A percentile compares a stretch with the other conserved stretches of the same genome.
Evolutionary conservation across 2,888 invertebrate species (phyloP).

Genomic region (Siphonodentalium dalli): DNA sequence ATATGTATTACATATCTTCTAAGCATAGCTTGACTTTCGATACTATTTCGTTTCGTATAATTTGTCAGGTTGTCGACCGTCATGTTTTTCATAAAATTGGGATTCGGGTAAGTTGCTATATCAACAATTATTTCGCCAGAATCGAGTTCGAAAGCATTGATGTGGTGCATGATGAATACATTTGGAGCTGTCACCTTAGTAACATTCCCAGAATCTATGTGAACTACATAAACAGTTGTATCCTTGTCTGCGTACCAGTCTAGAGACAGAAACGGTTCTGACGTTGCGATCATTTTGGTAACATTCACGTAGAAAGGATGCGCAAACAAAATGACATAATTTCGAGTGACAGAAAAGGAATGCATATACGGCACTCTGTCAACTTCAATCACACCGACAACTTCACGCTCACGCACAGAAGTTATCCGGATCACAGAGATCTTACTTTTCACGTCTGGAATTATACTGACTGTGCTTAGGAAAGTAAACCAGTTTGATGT

Average conservation of each 20-base stretch:
- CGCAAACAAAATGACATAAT: constrained; percentile 52
- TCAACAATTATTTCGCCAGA: constrained; percentile 42
- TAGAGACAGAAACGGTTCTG: constrained; percentile 46
- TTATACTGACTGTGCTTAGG: constrained; percentile 44
- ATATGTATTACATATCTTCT: constrained; percentile 47
- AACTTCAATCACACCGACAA: constrained; percentile 45
- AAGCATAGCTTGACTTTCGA: constrained; percentile 39
- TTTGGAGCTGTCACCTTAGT: constrained; percentile 35
- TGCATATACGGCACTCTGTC: constrained; percentile 59
- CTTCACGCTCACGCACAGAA: constrained; percentile 38
- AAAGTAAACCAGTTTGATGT: constrained; percentile 46
- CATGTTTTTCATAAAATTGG: constrained; percentile 45
- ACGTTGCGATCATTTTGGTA: constrained; percentile 41
- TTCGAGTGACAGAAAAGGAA: constrained; percentile 51
- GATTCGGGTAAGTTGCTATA: constrained; percentile 46
- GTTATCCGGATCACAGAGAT: constrained; percentile 47
- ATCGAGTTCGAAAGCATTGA: constrained; percentile 52
- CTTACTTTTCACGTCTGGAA: constrained; percentile 39
- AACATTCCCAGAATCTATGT: constrained; percentile 39
- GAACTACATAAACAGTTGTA: constrained; percentile 45
- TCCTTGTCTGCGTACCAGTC: constrained; percentile 45
- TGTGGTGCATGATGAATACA: constrained; percentile 55
- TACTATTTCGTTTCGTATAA: constrained; percentile 36
- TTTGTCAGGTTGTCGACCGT: constrained; percentile 39
- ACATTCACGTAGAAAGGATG: constrained; percentile 53